Evolutionary conservation across 2,888 invertebrate genomes (phyloP), one percentile per base, ranked within the genome.

Genomic region (Miltochrista miniata): DNA sequence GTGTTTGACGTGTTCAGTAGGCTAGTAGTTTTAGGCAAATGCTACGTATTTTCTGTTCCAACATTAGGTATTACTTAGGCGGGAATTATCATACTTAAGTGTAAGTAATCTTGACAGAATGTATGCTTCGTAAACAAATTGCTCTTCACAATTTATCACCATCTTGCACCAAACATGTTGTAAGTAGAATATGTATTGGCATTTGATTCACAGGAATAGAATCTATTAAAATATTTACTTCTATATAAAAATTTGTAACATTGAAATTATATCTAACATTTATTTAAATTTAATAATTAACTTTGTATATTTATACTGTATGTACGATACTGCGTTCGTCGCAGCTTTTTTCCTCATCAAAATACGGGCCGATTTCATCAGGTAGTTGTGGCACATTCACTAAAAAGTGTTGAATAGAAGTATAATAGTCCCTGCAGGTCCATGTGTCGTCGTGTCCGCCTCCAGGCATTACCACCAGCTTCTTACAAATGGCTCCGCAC

Each of bases 401-500:
- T 47, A 94, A 74, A 67, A 94, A 94, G 55, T 92, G 85, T 67
- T 92, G 92, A 53, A 94, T 76, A 1, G 90, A 86, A 18, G 92
- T 81, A 72, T 94, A 95, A 70, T 97, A 98, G 58, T 96, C 96
- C 56, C 95, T 94, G 68, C 96, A 95, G 54, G 95, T 95, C 98
- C 98, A 98, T 0, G 98, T 98, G 82, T 98, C 98, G 75, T 98
- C 98, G 83, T 99, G 98, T 0, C 97, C 96, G 1, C 98, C 98
- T 14, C 94, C 94, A 1, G 95, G 93, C 81, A 98, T 93, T 72
- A 95, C 94, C 15, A 95, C 87, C 39, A 98, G 85, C 62, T 95
- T 94, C 86, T 98, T 98, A 67, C 94, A 92, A 15, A 93, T 83
- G 57, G 97, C 96, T 31, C 94, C 94, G 76, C 97, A 97, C 40